Base-by-base conservation (phyloP, 2,888 invertebrate species). In the Tholera decimalis region DNA sequence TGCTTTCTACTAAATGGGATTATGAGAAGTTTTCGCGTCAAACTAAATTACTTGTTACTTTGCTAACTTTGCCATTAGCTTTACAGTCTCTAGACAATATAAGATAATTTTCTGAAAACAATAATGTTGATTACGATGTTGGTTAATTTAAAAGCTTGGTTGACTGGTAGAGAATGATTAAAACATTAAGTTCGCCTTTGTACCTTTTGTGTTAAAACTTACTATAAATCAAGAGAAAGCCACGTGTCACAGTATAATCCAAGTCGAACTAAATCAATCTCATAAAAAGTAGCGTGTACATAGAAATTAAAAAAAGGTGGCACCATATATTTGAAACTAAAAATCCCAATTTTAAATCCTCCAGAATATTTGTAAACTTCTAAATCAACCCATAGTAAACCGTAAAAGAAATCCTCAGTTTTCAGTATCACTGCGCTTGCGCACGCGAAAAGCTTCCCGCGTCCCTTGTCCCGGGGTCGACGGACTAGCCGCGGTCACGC, bases 401-500 rank as follows among this genome's bases (percentile, higher is more conserved):
- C 15, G 8, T 28, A 24, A 33, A 70, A 53, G 55, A 64, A 46
- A 54, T 9, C 41, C n/a, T 13, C 6, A 28, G 53, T 53, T 76
- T 75, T 75, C 49, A 50, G 64, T 59, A 54, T 44, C 54, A 46
- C 0, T 70, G 76, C 64, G 79, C 77, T 71, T 62, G 73, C 71
- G 84, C 80, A 75, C 75, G 82, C 80, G 83, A 83, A 81, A 81
- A 72, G 73, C 77, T 74, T 62, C 65, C 64, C 68, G 68, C 73
- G 74, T 64, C 61, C 70, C 73, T 75, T 74, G 86, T 83, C 83
- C 83, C 82, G 82, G 83, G 85, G 81, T 77, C 82, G 82, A 79
- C 79, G 83, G 63, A 71, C 83, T 80, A 73, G 63, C 80, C 80
- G 87, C 86, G 91, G 91, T 91, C 91, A 91, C 72, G 67, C 87